A percentile compares a stretch with the other conserved stretches of the same genome.
Evolutionary conservation across 2,797 vertebrate species (phyloP).

Genomic region (Pygocentrus nattereri): DNA sequence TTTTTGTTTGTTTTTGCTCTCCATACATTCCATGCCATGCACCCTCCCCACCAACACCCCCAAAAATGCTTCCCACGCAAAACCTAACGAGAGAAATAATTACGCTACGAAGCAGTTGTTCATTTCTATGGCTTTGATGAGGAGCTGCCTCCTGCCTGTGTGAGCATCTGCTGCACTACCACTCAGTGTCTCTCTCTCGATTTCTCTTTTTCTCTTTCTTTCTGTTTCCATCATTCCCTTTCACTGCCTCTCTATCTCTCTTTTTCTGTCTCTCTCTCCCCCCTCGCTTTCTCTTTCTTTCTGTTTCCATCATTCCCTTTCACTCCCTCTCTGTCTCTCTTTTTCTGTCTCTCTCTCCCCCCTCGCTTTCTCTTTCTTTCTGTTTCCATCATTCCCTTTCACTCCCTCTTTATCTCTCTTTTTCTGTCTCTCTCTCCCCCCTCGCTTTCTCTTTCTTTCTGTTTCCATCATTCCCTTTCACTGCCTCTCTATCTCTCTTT

Average conservation of each 20-base stretch:
- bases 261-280: neutral
- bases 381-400: neutral
- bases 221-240: neutral
- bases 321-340: neutral
- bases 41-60: slow-evolving; percentile 65
- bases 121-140: slow-evolving; percentile 82
- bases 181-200: too few relatives aligned
- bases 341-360: slow-evolving; percentile 35
- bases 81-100: slow-evolving; percentile 83
- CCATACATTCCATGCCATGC: neutral
- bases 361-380: neutral
- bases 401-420: slow-evolving; percentile 1
- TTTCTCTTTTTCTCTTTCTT: neutral
- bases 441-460: too few relatives aligned
- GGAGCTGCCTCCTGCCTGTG: slow-evolving; percentile 78
- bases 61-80: neutral
- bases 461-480: neutral
- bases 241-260: slow-evolving; percentile 33
- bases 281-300: slow-evolving; percentile 18
- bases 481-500: slow-evolving; percentile 22
- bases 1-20: neutral
- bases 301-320: slow-evolving; percentile 23
- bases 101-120: slow-evolving; percentile 82
- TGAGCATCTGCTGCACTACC: slow-evolving; percentile 78
- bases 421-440: neutral